Evolutionary conservation across 2,888 invertebrate species (phyloP), one percentile per base, ranked within the genome.

Genomic region (Urechis unicinctus): DNA sequence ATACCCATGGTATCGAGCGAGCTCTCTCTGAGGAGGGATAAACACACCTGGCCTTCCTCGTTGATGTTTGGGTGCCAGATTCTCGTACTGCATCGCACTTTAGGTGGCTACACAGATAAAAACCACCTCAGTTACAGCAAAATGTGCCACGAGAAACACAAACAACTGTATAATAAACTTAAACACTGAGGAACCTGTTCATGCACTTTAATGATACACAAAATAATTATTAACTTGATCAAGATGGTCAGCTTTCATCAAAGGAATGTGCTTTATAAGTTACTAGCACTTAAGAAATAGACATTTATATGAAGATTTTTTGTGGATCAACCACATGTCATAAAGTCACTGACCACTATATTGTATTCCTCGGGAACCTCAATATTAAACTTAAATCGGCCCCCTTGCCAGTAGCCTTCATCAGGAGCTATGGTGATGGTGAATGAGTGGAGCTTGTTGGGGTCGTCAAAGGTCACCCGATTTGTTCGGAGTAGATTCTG

Each of bases 61-160:
- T 86, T 91, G 63, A 96, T 95, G 78, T 96, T 96, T 5, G 95
- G 95, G 81, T 96, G 95, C 92, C 94, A 95, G 48, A 95, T 80
- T 73, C 87, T 85, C n/a, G 95, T 95, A 60, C 85, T 75, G 77
- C 95, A 95, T 78, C 87, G 89, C 3, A 94, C 94, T 80, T 84
- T 84, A 21, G 95, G 95, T 52, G 94, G 95, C 91, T 93, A 78
- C 55, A 74, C 66, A 47, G 44, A 44, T 25, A 48, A 25, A 25
- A 25, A 46, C 22, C 24, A 21, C 50, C n/a, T 48, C 21, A 21
- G n/a, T n/a, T 17, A 45, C 22, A 45, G 21, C 9, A 13, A 13
- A 48, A 22, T 25, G 28, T 6, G 26, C 6, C 17, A 29, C 29
- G 21, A 31, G 29, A n/a, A 21, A 50, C 4, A 30, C n/a, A n/a